Percentiles rank a stretch among this genome's conserved stretches.
phyloP scores from a whole-genome alignment of 92 coral and sea anemone species.

The Bergia puertoricense region DNA sequence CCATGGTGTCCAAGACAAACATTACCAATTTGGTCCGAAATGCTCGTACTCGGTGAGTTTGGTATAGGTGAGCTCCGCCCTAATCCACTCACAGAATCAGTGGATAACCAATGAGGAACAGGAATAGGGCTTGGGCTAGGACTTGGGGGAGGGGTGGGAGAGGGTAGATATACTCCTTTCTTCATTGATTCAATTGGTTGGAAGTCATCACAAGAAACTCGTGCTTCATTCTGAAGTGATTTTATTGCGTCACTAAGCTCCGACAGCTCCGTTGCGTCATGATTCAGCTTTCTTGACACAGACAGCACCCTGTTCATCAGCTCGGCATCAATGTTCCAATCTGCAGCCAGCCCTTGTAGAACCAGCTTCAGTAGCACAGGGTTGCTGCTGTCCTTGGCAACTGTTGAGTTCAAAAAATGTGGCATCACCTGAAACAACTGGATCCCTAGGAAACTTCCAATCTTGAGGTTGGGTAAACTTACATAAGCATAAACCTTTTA shows the following conservation, averaged over 20 bases:
- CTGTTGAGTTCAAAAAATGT: constrained; percentile 43
- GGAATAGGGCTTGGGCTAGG: constrained; percentile 28
- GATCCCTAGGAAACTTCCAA: too few relatives aligned
- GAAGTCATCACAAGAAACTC: constrained; percentile 1
- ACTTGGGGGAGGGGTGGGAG: constrained; percentile 48
- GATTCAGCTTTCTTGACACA: constrained; percentile 19
- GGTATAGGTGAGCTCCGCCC: constrained; percentile 31
- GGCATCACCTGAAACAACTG: background rate
- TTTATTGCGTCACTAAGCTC: background rate
- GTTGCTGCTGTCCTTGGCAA: constrained; percentile 94
- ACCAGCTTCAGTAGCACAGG: constrained; percentile 95
- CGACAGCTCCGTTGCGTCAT: constrained; percentile 1
- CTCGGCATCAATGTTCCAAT: constrained; percentile 82
- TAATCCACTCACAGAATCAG: constrained; percentile 38
- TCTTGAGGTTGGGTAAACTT: too few relatives aligned
- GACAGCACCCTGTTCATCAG: constrained; percentile 56
- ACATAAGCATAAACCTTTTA: too few relatives aligned
- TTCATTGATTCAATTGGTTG: background rate
- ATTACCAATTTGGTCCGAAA: constrained; percentile 37
- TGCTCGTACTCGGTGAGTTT: constrained; percentile 25
- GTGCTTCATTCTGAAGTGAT: constrained; percentile 21
- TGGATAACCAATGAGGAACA: constrained; percentile 40
- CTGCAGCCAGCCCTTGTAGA: constrained; percentile 94
- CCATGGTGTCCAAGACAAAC: constrained; percentile 7
- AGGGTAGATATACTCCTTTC: constrained; percentile 7